These are phyloP conservation scores for Ahaetulla prasina DNA, from an alignment of 2,113 vertebrate species.

Conservation along the genomic window DNA sequence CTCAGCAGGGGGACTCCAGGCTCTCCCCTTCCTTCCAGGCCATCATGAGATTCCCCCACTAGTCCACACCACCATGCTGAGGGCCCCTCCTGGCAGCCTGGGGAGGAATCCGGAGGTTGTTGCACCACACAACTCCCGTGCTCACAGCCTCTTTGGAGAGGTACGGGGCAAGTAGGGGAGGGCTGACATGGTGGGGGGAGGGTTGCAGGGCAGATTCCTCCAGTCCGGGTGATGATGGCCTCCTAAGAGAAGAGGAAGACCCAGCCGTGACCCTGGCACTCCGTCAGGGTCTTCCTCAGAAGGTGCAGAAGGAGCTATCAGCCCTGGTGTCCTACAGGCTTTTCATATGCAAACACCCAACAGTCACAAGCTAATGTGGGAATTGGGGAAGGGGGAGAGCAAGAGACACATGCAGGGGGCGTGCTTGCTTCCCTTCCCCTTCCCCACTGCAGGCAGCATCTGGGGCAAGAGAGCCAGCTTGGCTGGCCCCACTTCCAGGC, in stretches of 20 bases:
- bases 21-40: conserved; percentile 62
- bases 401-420: background rate
- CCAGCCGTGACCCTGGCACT: background rate
- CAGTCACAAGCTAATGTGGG: background rate
- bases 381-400: background rate
- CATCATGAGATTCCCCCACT: conserved; percentile 89
- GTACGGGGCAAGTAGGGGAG: conserved; percentile 47
- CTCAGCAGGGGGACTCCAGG: background rate
- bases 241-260: background rate
- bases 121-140: conserved; percentile 59
- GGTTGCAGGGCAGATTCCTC: background rate
- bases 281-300: accelerated
- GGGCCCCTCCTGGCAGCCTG: conserved; percentile 76
- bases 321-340: background rate
- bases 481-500: background rate
- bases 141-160: conserved; percentile 48
- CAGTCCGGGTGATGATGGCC: background rate
- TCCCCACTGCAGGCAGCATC: background rate
- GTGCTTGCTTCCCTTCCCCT: background rate
- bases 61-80: conserved; percentile 90
- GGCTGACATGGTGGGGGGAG: background rate
- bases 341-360: background rate
- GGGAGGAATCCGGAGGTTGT: conserved; percentile 69
- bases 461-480: background rate
- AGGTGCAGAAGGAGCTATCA: background rate